These are phyloP conservation scores for Psittacula echo DNA, from an alignment of 2,797 vertebrate species.

Conservation along the genomic window DNA sequence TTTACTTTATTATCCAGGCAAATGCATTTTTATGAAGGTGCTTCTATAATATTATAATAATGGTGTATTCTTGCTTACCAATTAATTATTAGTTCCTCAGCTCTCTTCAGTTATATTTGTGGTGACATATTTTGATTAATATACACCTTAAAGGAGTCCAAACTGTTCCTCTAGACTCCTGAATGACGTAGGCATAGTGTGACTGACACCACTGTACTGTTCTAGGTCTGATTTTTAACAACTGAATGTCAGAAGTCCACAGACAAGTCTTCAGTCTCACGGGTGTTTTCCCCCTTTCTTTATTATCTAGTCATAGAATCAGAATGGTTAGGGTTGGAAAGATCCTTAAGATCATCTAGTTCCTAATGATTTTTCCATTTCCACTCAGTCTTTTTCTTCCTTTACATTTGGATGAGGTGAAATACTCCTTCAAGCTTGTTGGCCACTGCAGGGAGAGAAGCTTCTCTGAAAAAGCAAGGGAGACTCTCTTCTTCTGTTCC, in stretches of 20 bases:
- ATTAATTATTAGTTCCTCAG: not conserved
- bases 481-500: not conserved
- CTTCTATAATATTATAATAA: not conserved
- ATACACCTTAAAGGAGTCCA: not conserved
- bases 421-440: not conserved
- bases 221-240: not conserved
- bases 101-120: not conserved
- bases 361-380: not conserved
- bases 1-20: constrained; percentile 13
- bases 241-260: not conserved
- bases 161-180: not conserved
- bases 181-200: not conserved
- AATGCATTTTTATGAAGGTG: not conserved
- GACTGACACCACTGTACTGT: not conserved
- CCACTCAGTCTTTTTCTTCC: not conserved
- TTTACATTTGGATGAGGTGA: not conserved
- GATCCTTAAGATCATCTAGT: not conserved
- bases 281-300: not conserved
- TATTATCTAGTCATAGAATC: not conserved
- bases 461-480: not conserved
- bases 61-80: not conserved
- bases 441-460: not conserved
- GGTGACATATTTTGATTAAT: not conserved
- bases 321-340: not conserved
- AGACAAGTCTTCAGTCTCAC: not conserved